Evolutionary conservation across 2,113 vertebrate species (phyloP), one percentile per base, ranked within the genome.

Genomic region (Cyrtonyx montezumae): DNA sequence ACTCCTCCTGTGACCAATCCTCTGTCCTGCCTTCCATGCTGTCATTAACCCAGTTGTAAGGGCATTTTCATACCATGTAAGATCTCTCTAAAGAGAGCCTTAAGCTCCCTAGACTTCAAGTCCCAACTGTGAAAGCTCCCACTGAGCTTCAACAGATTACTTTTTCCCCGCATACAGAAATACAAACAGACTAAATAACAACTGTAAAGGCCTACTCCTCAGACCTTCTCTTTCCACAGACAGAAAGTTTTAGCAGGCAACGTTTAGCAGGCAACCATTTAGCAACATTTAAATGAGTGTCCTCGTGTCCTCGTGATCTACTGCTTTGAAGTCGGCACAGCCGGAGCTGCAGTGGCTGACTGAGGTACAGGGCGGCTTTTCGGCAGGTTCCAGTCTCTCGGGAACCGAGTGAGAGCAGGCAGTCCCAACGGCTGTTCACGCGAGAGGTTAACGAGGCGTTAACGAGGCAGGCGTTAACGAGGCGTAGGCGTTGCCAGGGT

Each of bases 21-120:
- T 86, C 42, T 69, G 32, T 59, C 28, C 75, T 28, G 1, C 3
- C 16, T 61, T 76, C 76, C 55, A 66, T 0, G 0, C 8, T 30
- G 25, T 36, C 3, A 0, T 22, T 74, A 36, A 67, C 40, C 7
- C 15, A 14, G 55, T 84, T 55, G 28, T 70, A 65, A 46, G 9
- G 36, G 36, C 7, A 28, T 82, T 76, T 91, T 68, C 17, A 5
- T 43, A 22, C 6, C 13, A 40, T 9, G 1, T 34, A 48, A 48
- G 5, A 68, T 1, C 12, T 53, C 40, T 55, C 32, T 19, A 76
- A 32, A 56, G 13, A 43, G 21, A 40, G 19, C 18, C 11, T 40
- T 63, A 43, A 61, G 34, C 5, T 78, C 6, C 11, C 34, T 13
- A 34, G 37, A 34, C 11, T 46, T 62, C 6, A 16, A 82, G n/a